Conservation (phyloP, 2,113 vertebrate species). For the Python bivittatus region DNA sequence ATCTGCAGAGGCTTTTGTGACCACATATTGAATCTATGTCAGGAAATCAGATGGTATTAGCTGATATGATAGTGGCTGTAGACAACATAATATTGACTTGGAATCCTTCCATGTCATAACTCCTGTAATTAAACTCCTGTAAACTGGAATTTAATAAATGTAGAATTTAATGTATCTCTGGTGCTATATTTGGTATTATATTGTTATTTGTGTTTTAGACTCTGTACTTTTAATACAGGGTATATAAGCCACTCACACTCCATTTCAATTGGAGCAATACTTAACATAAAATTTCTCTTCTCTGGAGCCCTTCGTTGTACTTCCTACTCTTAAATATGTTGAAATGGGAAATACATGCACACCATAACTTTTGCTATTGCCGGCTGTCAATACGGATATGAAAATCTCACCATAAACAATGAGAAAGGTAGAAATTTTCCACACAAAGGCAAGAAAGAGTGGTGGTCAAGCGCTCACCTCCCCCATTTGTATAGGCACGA, state of each 20-base stretch:
- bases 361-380: background rate
- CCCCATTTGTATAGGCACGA: conserved; percentile 81
- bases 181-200: background rate
- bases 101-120: background rate
- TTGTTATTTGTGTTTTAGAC: background rate
- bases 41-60: background rate
- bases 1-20: background rate
- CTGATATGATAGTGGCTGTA: background rate
- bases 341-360: background rate
- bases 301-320: background rate
- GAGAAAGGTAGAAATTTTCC: background rate
- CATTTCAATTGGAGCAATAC: background rate
- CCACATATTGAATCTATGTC: background rate
- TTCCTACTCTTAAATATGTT: background rate
- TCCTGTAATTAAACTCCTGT: background rate
- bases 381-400: background rate
- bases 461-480: conserved; percentile 65
- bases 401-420: background rate
- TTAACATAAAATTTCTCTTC: background rate
- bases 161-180: background rate
- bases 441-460: background rate
- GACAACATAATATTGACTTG: background rate
- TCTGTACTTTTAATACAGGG: background rate
- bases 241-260: background rate
- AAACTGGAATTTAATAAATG: background rate